A percentile compares a stretch with the other conserved stretches of the same genome.
Evolutionary conservation across 2,888 invertebrate species (phyloP).

Genomic region (Scaptomyza parva): DNA sequence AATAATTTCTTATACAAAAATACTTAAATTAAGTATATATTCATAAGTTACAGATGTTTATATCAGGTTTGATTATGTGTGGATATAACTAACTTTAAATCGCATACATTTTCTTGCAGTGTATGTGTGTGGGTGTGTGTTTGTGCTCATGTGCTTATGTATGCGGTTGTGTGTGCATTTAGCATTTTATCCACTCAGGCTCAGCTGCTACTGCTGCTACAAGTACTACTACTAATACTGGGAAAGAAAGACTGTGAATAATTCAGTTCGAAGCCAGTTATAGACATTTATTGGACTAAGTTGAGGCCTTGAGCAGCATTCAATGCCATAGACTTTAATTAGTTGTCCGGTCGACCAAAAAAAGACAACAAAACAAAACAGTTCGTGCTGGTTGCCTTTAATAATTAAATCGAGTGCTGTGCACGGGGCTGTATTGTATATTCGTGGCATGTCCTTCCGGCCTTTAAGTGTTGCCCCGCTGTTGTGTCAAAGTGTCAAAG

Average conservation of each 20-base stretch:
- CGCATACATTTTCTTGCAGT: too few species aligned
- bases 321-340: conserved; percentile 45
- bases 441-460: conserved; percentile 35
- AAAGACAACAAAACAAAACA: conserved; percentile 1
- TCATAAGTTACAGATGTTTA: too few species aligned
- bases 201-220: conserved; percentile 6
- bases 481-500: conserved; percentile 79
- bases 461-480: conserved; percentile 21
- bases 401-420: conserved; percentile 43
- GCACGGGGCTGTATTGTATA: background rate
- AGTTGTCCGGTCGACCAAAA: conserved; percentile 10
- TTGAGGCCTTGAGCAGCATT: conserved; percentile 19
- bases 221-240: background rate
- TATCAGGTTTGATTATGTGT: too few species aligned
- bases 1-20: too few species aligned
- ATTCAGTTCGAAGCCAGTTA: conserved; percentile 35
- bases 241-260: conserved; percentile 57
- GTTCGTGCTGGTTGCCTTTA: conserved; percentile 25
- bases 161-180: conserved; percentile 13
- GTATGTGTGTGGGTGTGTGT: background rate
- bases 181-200: conserved; percentile 37
- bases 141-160: background rate
- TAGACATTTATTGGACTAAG: conserved; percentile 37
- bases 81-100: too few species aligned
- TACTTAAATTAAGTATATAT: background rate